Evolutionary conservation across 64 coral and sea anemone species (phyloP), one percentile per base, ranked within the genome.

Genomic region (Pachyseris speciosa): DNA sequence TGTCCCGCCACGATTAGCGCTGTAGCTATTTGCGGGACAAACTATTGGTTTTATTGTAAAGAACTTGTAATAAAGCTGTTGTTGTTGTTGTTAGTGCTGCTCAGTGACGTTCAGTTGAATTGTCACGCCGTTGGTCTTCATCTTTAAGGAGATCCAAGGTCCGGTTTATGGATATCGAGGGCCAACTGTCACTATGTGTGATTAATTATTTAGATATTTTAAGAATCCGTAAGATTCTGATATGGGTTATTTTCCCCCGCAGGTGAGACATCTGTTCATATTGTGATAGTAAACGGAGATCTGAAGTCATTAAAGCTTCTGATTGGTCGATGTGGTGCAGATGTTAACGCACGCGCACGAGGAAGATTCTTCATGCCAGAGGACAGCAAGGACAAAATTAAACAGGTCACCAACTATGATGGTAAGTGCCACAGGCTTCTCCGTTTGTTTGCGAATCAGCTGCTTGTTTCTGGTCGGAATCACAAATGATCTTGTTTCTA

Each of bases 341-440:
- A 96, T 57, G 37, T 93, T 9, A 78, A 93, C 29, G 95, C 95
- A 26, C 78, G 90, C 48, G 95, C 95, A 13, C 37, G 37, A 57
- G 90, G 90, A 0, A 86, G 32, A 40, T 96, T 96, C 37, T 96
- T 96, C 51, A 80, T 96, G 78, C 95, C 95, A 5, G 95, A 96
- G 37, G 95, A 96, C 34, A 85, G 72, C 68, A 86, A 89, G 33
- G 84, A 89, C 20, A 90, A 75, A 31, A 88, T 93, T 30, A 84
- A 87, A 58, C 37, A 49, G 20, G 91, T 89, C 31, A 89, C 95
- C 5, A 77, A 96, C 28, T 96, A 78, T 12, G 73, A 78, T 15
- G 95, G 95, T 96, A 51, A 40, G 75, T 27, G 63, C 27, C 48
- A 57, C n/a, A 22, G 22, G 5, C 11, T 32, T 37, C 5, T 20